These are phyloP conservation scores for Cossypha polioptera DNA, from an alignment of 2,797 vertebrate genomes.

Conservation along the genomic window DNA sequence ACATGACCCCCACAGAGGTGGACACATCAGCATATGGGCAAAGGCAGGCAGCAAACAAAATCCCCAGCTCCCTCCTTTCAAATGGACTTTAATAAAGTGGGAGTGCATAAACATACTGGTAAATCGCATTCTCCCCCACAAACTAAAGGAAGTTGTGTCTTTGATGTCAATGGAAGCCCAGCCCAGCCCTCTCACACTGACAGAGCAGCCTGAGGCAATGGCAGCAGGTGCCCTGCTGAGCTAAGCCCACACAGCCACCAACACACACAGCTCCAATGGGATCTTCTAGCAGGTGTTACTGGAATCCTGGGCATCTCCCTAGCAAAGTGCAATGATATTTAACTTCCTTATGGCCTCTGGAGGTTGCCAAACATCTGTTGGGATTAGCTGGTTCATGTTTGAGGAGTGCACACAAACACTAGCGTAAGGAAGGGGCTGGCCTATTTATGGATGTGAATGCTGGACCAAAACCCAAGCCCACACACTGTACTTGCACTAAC, in stretches of 20 bases:
- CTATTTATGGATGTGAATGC: neutral
- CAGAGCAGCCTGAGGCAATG: accelerated
- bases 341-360: slow-evolving; percentile 8
- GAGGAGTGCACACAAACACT: neutral
- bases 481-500: neutral
- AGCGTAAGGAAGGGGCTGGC: neutral
- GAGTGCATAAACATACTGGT: neutral
- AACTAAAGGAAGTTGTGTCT: neutral
- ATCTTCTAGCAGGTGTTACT: slow-evolving; percentile 1
- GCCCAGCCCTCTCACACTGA: neutral
- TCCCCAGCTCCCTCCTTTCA: neutral
- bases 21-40: accelerated
- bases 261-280: neutral
- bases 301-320: slow-evolving; percentile 5
- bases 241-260: neutral
- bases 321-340: slow-evolving; percentile 9
- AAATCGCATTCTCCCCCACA: neutral
- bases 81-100: neutral
- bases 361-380: slow-evolving; percentile 42
- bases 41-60: neutral
- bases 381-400: neutral
- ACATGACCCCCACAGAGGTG: neutral
- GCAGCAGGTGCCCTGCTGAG: neutral
- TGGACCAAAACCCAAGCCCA: neutral
- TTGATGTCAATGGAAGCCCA: neutral